A percentile compares a stretch with the other conserved stretches of the same genome.
These are phyloP conservation scores for Sanderia malayensis DNA, from an alignment of 30 jellyfish, hydroid and myxozoan species.

Conservation along the genomic window DNA sequence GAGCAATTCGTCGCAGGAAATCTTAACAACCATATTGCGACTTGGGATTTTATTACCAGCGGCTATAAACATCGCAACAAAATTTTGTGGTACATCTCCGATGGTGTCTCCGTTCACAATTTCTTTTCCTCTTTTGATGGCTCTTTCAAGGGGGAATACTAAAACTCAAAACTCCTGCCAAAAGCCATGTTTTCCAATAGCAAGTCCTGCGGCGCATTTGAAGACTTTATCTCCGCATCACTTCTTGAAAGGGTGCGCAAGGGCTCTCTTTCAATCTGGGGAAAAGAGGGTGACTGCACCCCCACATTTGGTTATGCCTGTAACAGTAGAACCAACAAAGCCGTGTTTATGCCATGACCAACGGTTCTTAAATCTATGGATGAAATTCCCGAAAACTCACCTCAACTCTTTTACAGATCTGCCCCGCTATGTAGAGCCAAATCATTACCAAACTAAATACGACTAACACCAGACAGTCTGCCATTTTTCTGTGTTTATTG, in stretches of 20 bases:
- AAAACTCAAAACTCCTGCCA: background rate
- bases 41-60: background rate
- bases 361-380: background rate
- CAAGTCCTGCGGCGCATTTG: background rate
- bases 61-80: background rate
- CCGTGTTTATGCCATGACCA: no score
- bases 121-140: background rate
- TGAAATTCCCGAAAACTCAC: background rate
- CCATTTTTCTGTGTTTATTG: conserved; percentile 13
- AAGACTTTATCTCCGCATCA: no score
- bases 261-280: no score
- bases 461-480: conserved; percentile 1
- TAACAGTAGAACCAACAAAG: background rate
- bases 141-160: background rate
- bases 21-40: background rate
- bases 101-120: background rate
- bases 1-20: background rate
- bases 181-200: background rate
- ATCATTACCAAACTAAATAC: background rate
- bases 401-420: background rate
- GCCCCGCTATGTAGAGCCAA: background rate
- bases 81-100: background rate
- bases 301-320: background rate
- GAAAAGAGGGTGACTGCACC: background rate
- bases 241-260: no score